Evolutionary conservation across 1,140 invertebrate species (phyloP).

Genomic region (Geopemphigus sp.): DNA sequence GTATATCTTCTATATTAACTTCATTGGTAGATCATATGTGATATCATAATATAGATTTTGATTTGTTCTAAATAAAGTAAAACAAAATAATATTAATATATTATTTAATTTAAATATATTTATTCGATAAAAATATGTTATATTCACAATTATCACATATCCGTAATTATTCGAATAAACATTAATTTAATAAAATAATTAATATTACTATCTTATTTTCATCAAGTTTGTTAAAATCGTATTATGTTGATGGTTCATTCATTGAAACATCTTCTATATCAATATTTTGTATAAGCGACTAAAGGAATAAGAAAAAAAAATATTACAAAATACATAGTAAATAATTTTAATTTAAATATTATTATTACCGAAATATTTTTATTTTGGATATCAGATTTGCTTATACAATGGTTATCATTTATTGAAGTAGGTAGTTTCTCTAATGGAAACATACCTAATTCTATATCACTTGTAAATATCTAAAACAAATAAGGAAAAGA

Average conservation of each 20-base stretch:
- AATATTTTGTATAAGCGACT: too few species aligned
- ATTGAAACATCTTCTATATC: too few species aligned
- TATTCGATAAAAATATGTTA: too few species aligned
- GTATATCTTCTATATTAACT: neutral
- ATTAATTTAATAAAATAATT: too few species aligned
- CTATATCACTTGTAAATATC: neutral
- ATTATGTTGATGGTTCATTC: too few species aligned
- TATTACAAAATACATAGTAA: conserved; percentile 1
- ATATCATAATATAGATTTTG: neutral
- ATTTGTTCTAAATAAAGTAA: conserved; percentile 2
- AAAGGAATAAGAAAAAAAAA: neutral
- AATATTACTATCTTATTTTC: too few species aligned
- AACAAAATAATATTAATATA: too few species aligned
- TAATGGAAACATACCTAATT: neutral
- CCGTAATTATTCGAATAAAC: too few species aligned
- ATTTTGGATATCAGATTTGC: neutral
- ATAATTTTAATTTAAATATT: neutral
- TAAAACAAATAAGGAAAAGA: neutral
- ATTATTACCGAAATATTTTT: neutral
- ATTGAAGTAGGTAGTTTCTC: neutral
- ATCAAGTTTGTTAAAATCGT: too few species aligned
- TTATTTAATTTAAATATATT: too few species aligned
- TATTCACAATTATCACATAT: too few species aligned
- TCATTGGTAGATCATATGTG: neutral
- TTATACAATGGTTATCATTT: neutral